A percentile compares a stretch with the other conserved stretches of the same genome.
phyloP scores from a whole-genome alignment of 2,797 vertebrate species.

The Threskiornis aethiopicus region DNA sequence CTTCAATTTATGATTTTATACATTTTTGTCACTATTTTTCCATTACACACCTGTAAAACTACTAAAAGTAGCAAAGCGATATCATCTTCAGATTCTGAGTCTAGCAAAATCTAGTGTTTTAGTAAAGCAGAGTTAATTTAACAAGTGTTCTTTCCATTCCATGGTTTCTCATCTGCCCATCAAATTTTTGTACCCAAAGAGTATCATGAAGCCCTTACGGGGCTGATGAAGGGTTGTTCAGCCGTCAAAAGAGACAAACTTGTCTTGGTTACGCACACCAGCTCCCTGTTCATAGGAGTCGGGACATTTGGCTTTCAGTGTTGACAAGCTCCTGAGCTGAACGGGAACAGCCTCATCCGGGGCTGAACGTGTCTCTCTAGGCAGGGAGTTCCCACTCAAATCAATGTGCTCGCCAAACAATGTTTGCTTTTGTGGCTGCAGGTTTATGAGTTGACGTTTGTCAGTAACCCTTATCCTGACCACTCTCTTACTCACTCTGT shows the following conservation, averaged over 20 bases:
- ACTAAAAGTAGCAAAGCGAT: background rate
- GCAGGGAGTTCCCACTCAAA: background rate
- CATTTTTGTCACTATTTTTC: background rate
- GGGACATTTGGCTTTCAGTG: background rate
- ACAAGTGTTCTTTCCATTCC: background rate
- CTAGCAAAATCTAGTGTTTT: background rate
- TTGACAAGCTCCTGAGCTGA: background rate
- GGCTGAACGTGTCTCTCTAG: background rate
- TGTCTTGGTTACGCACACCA: background rate
- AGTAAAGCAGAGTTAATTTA: background rate
- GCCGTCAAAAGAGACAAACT: background rate
- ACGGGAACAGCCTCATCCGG: background rate
- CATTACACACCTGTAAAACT: background rate
- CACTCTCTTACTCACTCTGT: background rate
- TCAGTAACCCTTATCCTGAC: background rate
- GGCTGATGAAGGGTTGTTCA: background rate
- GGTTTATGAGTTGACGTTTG: background rate
- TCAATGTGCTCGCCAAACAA: background rate
- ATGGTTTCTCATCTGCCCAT: background rate
- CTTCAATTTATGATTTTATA: background rate
- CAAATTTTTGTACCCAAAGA: background rate
- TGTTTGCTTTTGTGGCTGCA: background rate
- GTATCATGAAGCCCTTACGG: background rate
- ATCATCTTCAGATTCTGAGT: background rate
- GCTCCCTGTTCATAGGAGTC: background rate